Conservation (phyloP, 2,113 vertebrate genomes). For the Tychaedon coryphoeus region DNA sequence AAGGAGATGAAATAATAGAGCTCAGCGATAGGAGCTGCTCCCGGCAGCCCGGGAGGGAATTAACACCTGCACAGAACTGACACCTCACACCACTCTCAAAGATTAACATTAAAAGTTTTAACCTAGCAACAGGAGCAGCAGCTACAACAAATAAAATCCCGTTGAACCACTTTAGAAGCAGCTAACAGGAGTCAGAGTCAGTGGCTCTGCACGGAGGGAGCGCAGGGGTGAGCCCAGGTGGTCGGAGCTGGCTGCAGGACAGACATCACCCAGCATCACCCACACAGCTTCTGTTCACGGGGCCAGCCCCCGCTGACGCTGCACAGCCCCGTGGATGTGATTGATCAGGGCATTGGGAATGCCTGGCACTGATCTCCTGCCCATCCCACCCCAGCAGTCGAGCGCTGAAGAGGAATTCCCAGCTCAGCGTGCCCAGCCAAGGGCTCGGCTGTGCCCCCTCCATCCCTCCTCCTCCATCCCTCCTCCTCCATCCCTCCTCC, state of each 20-base stretch:
- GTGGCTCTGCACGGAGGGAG: background rate
- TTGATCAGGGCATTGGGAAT: background rate
- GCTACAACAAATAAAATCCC: background rate
- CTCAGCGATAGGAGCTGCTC: background rate
- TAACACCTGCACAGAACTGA: slow-evolving; percentile 57
- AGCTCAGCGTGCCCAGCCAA: rapidly evolving
- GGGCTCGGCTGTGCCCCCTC: background rate
- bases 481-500: background rate
- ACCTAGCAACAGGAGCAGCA: slow-evolving; percentile 45
- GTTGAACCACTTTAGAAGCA: background rate
- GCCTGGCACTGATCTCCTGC: background rate
- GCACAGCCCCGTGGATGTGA: background rate
- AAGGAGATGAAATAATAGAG: background rate
- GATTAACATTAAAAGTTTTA: slow-evolving; percentile 64
- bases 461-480: background rate
- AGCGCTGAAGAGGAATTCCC: background rate
- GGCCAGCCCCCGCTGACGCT: background rate
- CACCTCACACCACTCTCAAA: slow-evolving; percentile 34
- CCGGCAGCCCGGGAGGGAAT: background rate
- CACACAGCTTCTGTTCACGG: too few species aligned
- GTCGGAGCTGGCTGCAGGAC: background rate
- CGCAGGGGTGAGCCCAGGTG: background rate
- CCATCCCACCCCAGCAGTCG: rapidly evolving
- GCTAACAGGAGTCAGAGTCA: background rate
- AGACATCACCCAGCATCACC: background rate